Conservation (phyloP, 2,113 vertebrate species). For the Lepisosteus osseus region DNA sequence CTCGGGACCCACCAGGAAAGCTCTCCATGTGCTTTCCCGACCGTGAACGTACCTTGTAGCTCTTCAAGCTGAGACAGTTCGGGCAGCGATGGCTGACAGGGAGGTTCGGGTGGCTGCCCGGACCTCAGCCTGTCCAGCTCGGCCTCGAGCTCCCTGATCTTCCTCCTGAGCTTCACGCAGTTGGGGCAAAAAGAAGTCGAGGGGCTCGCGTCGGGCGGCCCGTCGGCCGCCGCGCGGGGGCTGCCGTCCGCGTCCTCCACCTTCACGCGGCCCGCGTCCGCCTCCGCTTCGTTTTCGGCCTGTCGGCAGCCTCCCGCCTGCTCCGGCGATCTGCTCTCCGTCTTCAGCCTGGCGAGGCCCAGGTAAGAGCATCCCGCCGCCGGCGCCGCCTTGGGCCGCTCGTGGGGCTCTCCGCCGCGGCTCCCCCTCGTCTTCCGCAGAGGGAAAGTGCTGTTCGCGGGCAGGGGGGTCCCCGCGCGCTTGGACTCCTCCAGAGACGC, state of each 20-base stretch:
- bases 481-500: constrained; percentile 78
- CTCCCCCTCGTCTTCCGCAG: constrained; percentile 64
- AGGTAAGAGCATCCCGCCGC: constrained; percentile 40
- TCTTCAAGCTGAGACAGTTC: constrained; percentile 82
- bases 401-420: constrained; percentile 55
- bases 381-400: constrained; percentile 47
- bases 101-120: constrained; percentile 60
- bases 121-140: constrained; percentile 83
- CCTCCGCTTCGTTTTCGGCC: constrained; percentile 8
- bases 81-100: constrained; percentile 63
- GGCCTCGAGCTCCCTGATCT: constrained; percentile 87
- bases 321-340: constrained; percentile 59
- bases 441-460: constrained; percentile 59
- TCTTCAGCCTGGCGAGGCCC: constrained; percentile 30
- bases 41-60: constrained; percentile 74
- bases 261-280: constrained; percentile 55
- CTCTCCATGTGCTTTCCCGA: neutral
- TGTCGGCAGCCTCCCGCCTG: constrained; percentile 18
- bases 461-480: constrained; percentile 60
- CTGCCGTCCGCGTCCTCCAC: constrained; percentile 74
- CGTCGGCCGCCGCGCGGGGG: constrained; percentile 48
- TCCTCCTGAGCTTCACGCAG: constrained; percentile 86
- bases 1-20: neutral
- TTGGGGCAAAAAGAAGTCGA: constrained; percentile 93
- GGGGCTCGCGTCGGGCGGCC: constrained; percentile 66